These are phyloP conservation scores for Agrochola litura DNA, from an alignment of 2,888 invertebrate genomes.

Conservation along the genomic window DNA sequence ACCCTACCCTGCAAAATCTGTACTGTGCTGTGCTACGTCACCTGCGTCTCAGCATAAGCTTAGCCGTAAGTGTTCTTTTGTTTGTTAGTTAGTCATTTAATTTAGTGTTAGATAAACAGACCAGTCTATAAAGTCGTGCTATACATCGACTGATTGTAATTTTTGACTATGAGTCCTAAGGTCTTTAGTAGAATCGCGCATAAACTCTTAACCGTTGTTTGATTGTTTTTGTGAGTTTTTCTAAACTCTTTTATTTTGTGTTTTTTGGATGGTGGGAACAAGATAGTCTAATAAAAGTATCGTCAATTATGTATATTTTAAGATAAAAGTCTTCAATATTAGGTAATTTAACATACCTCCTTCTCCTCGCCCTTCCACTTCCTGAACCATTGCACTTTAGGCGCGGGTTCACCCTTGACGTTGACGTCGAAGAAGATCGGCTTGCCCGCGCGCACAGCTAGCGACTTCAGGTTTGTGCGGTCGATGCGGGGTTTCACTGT, in stretches of 20 bases:
- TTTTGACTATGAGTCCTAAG: not conserved
- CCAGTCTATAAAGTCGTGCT: not conserved
- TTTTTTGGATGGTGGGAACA: not conserved
- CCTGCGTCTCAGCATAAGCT: too few species aligned
- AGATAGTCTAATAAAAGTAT: not conserved
- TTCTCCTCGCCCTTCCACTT: conserved; percentile 93
- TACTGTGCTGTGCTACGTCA: too few species aligned
- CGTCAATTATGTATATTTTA: not conserved
- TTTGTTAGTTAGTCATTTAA: too few species aligned
- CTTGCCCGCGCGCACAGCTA: conserved; percentile 97
- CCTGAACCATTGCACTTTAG: conserved; percentile 97
- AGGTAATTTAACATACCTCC: conserved; percentile 84
- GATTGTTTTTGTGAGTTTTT: not conserved
- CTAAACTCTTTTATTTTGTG: not conserved
- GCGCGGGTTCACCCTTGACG: conserved; percentile 98
- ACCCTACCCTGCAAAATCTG: too few species aligned
- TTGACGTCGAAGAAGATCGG: conserved; percentile 97
- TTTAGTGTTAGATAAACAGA: not conserved
- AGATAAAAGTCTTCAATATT: not conserved
- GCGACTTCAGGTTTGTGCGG: conserved; percentile 97
- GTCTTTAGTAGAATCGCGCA: not conserved
- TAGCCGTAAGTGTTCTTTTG: too few species aligned
- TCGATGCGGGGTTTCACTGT: conserved; percentile 99
- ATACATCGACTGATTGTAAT: not conserved
- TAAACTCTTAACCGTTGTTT: not conserved